phyloP scores from a whole-genome alignment of 2,888 invertebrate genomes.

The Pimpla rufipes region DNA sequence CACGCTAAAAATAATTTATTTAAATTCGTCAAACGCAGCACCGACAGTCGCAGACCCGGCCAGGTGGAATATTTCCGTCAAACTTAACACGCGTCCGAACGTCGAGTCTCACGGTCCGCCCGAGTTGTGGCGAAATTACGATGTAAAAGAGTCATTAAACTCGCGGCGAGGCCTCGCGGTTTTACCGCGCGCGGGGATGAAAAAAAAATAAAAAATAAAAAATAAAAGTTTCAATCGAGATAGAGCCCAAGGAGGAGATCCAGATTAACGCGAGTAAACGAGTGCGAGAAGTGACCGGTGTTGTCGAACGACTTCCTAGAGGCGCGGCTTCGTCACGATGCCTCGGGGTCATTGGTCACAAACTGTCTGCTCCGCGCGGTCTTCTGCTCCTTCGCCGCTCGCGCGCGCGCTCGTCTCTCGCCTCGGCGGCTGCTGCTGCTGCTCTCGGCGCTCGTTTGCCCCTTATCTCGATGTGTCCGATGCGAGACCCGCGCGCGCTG shows the following conservation, averaged over 20 bases:
- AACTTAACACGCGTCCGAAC: too few species aligned
- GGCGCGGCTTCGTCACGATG: conserved; percentile 84
- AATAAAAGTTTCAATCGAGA: conserved; percentile 45
- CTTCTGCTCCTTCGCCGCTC: conserved; percentile 9
- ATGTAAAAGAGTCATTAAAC: conserved; percentile 64
- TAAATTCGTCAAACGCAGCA: too few species aligned
- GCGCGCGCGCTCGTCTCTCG: conserved; percentile 21
- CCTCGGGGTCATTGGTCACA: conserved; percentile 82
- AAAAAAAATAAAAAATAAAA: conserved; percentile 1
- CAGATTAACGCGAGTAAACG: conserved; percentile 62
- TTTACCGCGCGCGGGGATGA: not conserved
- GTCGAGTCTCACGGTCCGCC: too few species aligned
- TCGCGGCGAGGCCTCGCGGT: not conserved
- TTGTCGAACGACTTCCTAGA: conserved; percentile 82
- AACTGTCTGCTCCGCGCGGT: conserved; percentile 53
- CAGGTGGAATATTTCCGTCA: too few species aligned
- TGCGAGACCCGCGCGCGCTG: conserved; percentile 78
- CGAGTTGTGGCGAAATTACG: conserved; percentile 58
- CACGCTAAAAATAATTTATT: too few species aligned
- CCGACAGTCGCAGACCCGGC: too few species aligned
- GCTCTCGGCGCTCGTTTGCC: conserved; percentile 43
- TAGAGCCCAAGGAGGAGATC: conserved; percentile 39
- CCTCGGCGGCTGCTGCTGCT: too few species aligned
- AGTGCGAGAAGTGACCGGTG: conserved; percentile 69
- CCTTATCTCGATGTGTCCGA: conserved; percentile 79